Evolutionary conservation across 2,113 vertebrate genomes (phyloP), one percentile per base, ranked within the genome.

Genomic region (Actenoides lindsayi): DNA sequence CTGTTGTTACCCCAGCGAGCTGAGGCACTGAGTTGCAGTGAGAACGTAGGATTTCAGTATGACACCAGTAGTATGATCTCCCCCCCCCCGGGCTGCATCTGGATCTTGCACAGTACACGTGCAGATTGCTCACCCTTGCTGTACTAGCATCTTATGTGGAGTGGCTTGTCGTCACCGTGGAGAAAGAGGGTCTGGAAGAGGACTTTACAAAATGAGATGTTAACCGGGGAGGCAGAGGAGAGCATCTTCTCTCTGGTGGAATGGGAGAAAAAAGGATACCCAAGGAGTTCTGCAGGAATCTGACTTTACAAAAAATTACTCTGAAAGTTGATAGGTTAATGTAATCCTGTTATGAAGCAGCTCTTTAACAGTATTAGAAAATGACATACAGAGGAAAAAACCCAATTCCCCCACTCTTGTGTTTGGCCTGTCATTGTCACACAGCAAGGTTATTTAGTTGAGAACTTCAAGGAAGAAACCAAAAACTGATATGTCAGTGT

Each of bases 101-200:
- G 50, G 53, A 28, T 42, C 46, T 57, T 39, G 31, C 46, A 46
- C 46, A 46, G 46, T 20, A 19, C 46, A 17, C 10, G 9, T 46
- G 46, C 46, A 46, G 18, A 20, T 46, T 46, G 18, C 46, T 46
- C 18, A 46, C 46, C 46, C 46, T 46, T 20, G 44, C 18, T 46
- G 9, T 46, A 20, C 19, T 46, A 46, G 46, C 6, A 0, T 13
- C 17, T 51, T 13, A 4, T 1, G 5, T 8, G 21, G 51, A 24
- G 30, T 54, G 74, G 16, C 10, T 53, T 50, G 44, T 41, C 62
- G 46, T 65, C 63, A 0, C 0, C 0, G 37, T 48, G 31, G 30
- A 53, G 64, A 50, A 64, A 16, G 30, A 27, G 37, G 9, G 21
- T 44, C 31, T 71, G 42, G 50, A 70, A 83, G 48, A 37, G 33